Percentiles rank a stretch among this genome's conserved stretches.
Evolutionary conservation across 2,797 vertebrate genomes (phyloP).

Genomic region (Micropoecilia bifurca): DNA sequence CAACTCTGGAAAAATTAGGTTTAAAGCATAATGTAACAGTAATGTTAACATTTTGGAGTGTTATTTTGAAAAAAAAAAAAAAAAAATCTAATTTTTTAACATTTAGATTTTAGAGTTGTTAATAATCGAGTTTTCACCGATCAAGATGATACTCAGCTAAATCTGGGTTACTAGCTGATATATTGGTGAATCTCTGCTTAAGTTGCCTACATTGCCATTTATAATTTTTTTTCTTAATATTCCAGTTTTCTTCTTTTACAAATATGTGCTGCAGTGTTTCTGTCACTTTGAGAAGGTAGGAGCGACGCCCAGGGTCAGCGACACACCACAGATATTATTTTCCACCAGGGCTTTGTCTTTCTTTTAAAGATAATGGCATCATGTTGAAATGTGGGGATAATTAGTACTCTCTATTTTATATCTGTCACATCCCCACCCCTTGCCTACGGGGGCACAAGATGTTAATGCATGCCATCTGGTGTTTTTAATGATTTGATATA

Average conservation of each 20-base stretch:
- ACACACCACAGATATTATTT: slow-evolving; percentile 60
- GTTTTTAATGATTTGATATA: slow-evolving; percentile 85
- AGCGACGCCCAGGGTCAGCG: slow-evolving; percentile 64
- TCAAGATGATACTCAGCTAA: background rate
- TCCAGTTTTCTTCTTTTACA: background rate
- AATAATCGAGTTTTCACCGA: background rate
- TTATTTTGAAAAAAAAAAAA: background rate
- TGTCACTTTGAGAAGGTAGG: slow-evolving; percentile 42
- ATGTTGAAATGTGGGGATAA: slow-evolving; percentile 79
- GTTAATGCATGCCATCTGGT: slow-evolving; percentile 84
- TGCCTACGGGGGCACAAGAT: slow-evolving; percentile 82
- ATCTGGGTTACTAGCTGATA: background rate
- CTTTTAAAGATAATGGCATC: slow-evolving; percentile 78
- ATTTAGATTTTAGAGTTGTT: background rate
- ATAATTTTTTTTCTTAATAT: background rate
- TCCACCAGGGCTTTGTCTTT: slow-evolving; percentile 68
- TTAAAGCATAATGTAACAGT: background rate
- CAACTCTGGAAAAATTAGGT: background rate
- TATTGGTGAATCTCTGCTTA: background rate
- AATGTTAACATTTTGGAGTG: background rate
- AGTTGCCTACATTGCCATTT: background rate
- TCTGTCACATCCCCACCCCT: slow-evolving; percentile 79
- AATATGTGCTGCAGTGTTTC: slow-evolving; percentile 19
- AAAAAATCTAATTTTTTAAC: background rate
- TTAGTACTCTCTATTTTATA: slow-evolving; percentile 82